Evolutionary conservation across 2,113 vertebrate genomes (phyloP).

Genomic region (Charadrius vociferus): DNA sequence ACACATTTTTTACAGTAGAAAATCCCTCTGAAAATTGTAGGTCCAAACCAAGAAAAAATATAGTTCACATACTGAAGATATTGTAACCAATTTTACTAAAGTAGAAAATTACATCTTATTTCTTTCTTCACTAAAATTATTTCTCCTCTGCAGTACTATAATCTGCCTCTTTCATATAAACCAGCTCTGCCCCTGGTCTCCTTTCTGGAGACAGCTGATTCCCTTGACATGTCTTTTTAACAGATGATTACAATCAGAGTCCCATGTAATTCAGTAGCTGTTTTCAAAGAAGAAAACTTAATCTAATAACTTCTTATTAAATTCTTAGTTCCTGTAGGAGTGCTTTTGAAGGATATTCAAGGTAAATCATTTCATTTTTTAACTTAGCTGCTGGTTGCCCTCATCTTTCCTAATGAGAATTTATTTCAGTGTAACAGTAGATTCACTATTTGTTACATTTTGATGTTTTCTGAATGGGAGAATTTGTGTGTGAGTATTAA

Average conservation of each 20-base stretch:
- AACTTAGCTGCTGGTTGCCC: neutral
- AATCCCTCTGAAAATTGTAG: neutral
- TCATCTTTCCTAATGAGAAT: conserved; percentile 14
- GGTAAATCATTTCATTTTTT: neutral
- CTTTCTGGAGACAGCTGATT: neutral
- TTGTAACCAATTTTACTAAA: neutral
- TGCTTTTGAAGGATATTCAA: conserved; percentile 34
- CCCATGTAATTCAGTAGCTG: neutral
- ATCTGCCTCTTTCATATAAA: neutral
- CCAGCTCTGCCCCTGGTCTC: neutral
- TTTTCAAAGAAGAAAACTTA: conserved; percentile 54
- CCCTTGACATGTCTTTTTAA: conserved; percentile 55
- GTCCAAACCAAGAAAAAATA: neutral
- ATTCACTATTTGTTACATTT: neutral
- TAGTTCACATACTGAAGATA: neutral
- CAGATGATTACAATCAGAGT: conserved; percentile 29
- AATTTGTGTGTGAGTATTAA: neutral
- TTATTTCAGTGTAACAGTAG: neutral
- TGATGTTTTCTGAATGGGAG: neutral
- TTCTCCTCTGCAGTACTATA: neutral
- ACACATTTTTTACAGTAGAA: neutral
- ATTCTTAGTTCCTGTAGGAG: neutral
- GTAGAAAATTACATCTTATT: neutral
- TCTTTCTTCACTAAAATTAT: neutral
- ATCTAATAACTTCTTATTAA: conserved; percentile 55